Base-by-base conservation (phyloP, 2,888 invertebrate species). In the Pharmacophagus antenor region DNA sequence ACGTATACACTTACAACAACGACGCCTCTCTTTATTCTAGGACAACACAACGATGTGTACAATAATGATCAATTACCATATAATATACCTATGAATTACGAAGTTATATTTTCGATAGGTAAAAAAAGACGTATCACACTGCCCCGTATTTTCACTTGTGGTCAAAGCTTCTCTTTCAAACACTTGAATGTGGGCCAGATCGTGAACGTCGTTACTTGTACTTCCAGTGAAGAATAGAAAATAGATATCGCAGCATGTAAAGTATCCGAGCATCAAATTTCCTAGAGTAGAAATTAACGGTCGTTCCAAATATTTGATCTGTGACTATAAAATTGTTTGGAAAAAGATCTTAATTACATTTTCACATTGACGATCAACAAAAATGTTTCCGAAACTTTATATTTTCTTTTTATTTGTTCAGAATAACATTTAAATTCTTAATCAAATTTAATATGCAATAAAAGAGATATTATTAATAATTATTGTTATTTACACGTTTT, bases 1-100 rank as follows among this genome's bases (percentile, higher is more conserved):
- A n/a, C 46, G 22, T 52, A 54, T 15, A 22, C 53, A 49, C 50
- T 27, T 18, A 52, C 56, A 48, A 20, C 73, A 73, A 66, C 71
- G 68, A 67, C 77, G 79, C 74, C 82, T 72, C 81, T 79, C 71
- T 66, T 60, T 82, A 85, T 85, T 83, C 79, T 82, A 65, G 79
- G 69, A 76, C 82, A 80, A 73, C 71, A 76, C 77, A 75, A 77
- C 78, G 77, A 75, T 79, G 76, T 72, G 54, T 74, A 74, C 66
- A 72, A 67, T 68, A 71, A 71, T 71, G 69, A 81, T 79, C 80
- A 79, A 79, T 84, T 79, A 77, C 72, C 50, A 18, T 55, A 78
- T 76, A 76, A 64, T 58, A 50, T 69, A 77, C 73, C 75, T 78
- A 79, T 79, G 74, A 70, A 79, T 80, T 80, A 83, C 71, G 63